phyloP scores from a whole-genome alignment of 2,797 vertebrate genomes.

The Chaenodraco wilsoni region DNA sequence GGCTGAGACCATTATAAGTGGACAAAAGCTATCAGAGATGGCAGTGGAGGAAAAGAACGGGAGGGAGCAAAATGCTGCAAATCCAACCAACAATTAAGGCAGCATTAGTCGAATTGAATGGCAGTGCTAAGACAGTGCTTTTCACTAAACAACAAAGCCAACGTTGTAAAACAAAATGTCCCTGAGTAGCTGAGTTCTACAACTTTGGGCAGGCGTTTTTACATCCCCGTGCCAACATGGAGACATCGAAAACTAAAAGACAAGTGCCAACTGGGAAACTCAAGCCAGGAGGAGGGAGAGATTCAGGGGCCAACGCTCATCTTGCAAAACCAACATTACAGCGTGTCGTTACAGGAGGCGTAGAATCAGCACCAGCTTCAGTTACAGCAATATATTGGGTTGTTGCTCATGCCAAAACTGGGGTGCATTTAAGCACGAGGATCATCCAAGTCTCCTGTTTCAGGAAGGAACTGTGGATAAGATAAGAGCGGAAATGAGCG shows the following conservation, averaged over 20 bases:
- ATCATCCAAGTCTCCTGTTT: not conserved
- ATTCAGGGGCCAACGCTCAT: slow-evolving; percentile 5
- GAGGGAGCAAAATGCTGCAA: slow-evolving; percentile 16
- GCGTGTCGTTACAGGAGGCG: not conserved
- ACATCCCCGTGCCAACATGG: slow-evolving; percentile 18
- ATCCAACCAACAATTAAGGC: slow-evolving; percentile 59
- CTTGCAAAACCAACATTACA: not conserved
- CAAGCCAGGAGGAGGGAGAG: slow-evolving; percentile 5
- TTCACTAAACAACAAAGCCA: slow-evolving; percentile 34
- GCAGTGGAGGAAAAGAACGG: too few relatives aligned
- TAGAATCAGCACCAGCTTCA: not conserved
- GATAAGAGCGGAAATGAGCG: slow-evolving; percentile 17
- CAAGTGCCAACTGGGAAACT: not conserved
- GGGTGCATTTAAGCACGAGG: not conserved
- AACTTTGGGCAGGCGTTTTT: slow-evolving; percentile 3
- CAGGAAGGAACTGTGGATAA: not conserved
- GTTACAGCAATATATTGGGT: not conserved
- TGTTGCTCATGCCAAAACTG: not conserved
- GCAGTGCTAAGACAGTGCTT: slow-evolving; percentile 35
- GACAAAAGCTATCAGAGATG: slow-evolving; percentile 4
- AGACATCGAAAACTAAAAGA: not conserved
- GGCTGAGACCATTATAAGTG: slow-evolving; percentile 42
- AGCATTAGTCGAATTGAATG: slow-evolving; percentile 56
- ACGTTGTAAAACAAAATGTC: slow-evolving; percentile 1
- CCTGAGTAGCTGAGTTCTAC: slow-evolving; percentile 17